Percentiles rank a stretch among this genome's conserved stretches.
Conservation (phyloP, 2,797 vertebrate genomes). For the Scleropages formosus region DNA sequence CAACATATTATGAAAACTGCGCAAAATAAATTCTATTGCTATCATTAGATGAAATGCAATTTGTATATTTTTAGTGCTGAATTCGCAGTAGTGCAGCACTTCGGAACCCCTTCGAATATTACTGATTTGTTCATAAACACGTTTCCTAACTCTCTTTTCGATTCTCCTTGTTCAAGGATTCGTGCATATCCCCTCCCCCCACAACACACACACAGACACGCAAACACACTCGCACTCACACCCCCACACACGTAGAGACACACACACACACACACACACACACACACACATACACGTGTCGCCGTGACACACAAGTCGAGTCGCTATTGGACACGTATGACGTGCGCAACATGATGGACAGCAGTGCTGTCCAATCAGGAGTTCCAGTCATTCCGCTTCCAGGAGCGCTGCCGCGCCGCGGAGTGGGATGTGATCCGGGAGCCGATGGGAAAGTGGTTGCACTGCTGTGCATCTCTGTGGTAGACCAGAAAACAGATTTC, state of each 20-base stretch:
- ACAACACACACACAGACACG: conserved; percentile 4
- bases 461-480: conserved; percentile 33
- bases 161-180: conserved; percentile 40
- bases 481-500: background rate
- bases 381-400: conserved; percentile 43
- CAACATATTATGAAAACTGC: too few relatives aligned
- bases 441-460: conserved; percentile 61
- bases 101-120: too few relatives aligned
- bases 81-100: too few relatives aligned
- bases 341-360: conserved; percentile 33
- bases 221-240: too few relatives aligned
- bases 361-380: conserved; percentile 53
- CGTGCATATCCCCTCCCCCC: conserved; percentile 25
- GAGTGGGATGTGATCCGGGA: conserved; percentile 59
- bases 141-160: conserved; percentile 38
- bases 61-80: too few relatives aligned
- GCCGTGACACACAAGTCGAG: conserved; percentile 40
- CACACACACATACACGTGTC: too few relatives aligned
- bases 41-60: too few relatives aligned
- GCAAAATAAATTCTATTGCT: too few relatives aligned
- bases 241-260: too few relatives aligned
- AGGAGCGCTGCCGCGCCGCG: conserved; percentile 44
- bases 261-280: too few relatives aligned
- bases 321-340: conserved; percentile 53
- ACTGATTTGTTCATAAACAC: conserved; percentile 43